Conservation (phyloP, 2,113 vertebrate species). For the Apteryx mantelli region DNA sequence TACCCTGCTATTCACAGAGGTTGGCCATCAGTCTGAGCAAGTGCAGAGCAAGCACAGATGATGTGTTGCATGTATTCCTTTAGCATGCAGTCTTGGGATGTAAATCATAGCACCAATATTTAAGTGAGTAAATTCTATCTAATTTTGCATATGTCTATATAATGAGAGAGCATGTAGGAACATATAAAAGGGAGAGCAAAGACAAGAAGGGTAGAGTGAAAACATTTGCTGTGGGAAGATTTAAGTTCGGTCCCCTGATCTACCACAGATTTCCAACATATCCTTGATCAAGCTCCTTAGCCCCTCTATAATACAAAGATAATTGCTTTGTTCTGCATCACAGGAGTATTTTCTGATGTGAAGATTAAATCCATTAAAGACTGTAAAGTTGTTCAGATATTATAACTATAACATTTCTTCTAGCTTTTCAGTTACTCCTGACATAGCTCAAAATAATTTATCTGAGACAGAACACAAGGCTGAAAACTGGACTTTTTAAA, state of each 20-base stretch:
- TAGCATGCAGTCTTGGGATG: background rate
- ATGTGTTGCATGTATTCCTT: background rate
- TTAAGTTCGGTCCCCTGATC: background rate
- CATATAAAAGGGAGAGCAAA: background rate
- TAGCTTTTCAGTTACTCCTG: background rate
- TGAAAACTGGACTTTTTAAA: background rate
- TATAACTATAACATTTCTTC: background rate
- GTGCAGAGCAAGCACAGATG: background rate
- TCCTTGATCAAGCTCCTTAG: background rate
- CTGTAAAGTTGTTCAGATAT: background rate
- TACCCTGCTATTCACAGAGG: background rate
- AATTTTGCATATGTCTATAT: background rate
- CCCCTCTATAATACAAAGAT: background rate
- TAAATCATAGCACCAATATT: background rate
- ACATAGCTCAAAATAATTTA: background rate
- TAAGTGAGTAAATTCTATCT: background rate
- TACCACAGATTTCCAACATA: background rate
- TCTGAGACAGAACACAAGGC: background rate
- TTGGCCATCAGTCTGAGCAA: background rate
- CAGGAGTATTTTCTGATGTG: conserved; percentile 7
- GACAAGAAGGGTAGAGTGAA: background rate
- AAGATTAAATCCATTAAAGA: conserved; percentile 28
- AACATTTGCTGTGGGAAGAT: background rate
- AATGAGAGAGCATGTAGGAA: background rate
- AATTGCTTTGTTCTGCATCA: conserved; percentile 38